Evolutionary conservation across 2,797 vertebrate species (phyloP), one percentile per base, ranked within the genome.

Genomic region (Melanotaenia trifasciata): DNA sequence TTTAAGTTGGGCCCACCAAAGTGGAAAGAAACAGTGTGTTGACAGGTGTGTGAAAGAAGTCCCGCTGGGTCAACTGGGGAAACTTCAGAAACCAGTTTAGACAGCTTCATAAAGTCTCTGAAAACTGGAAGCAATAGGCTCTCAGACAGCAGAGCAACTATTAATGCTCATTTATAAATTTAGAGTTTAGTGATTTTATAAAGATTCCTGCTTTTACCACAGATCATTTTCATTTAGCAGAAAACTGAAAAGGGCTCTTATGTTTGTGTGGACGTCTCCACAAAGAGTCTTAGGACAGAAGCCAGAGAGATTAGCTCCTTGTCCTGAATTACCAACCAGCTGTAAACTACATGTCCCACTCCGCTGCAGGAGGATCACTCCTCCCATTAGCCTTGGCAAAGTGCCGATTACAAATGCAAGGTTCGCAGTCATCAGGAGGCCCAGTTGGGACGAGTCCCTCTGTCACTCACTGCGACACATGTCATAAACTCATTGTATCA

Each of bases 391-490:
- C 89, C 92, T 95, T 96, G 96, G 96, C 96, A 94, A 82, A 0
- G 89, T 84, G 91, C 93, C 90, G 79, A 83, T 75, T 70, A 70
- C 86, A 77, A 92, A 90, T 88, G 84, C 38, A 79, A 72, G 81
- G 79, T 79, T 64, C 57, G 83, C 93, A 92, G 95, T 86, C 90
- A 93, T 93, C 91, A 88, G 92, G 95, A 92, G 85, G 94, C 93
- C 95, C 95, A 92, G 94, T 95, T 93, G 95, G 87, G 94, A 96
- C 92, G 83, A 88, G 91, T 89, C 93, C 95, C 97, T 96, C 96
- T 95, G 96, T 96, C 96, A 96, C 95, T 97, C 96, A 96, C 70
- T 79, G 94, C 84, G 93, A 95, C 95, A 92, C 92, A 90, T 96
- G 96, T 97, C 96, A 96, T 95, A 94, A 96, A 92, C 80, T 92